Evolutionary conservation across 2,113 vertebrate species (phyloP).

Genomic region (Sciurus niger): DNA sequence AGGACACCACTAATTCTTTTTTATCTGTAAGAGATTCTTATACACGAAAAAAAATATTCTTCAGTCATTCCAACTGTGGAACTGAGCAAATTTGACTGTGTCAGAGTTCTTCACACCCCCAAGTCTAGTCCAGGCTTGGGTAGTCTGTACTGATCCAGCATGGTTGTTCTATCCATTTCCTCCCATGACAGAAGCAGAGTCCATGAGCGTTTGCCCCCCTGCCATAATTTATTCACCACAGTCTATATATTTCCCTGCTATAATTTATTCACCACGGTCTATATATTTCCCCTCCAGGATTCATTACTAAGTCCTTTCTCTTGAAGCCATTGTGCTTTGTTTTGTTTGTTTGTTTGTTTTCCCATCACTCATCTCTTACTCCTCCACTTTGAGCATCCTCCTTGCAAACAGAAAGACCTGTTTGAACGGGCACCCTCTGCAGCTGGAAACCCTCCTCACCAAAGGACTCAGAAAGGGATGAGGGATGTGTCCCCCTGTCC

Average conservation of each 20-base stretch:
- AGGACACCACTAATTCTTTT: neutral
- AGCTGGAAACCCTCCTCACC: neutral
- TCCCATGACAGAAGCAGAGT: neutral
- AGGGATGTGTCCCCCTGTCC: neutral
- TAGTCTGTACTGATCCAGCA: neutral
- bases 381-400: neutral
- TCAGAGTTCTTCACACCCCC: neutral
- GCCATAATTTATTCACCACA: neutral
- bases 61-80: neutral
- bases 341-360: neutral
- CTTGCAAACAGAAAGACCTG: neutral
- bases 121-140: neutral
- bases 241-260: neutral
- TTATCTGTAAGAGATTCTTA: neutral
- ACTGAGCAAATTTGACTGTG: neutral
- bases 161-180: neutral
- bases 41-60: neutral
- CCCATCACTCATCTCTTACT: neutral
- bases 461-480: neutral
- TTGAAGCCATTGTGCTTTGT: neutral
- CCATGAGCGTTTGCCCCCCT: neutral
- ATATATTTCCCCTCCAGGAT: neutral
- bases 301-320: neutral
- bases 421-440: neutral
- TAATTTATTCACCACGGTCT: neutral